Evolutionary conservation across 1,140 invertebrate genomes (phyloP).

Genomic region (Apocrypta bakeri): DNA sequence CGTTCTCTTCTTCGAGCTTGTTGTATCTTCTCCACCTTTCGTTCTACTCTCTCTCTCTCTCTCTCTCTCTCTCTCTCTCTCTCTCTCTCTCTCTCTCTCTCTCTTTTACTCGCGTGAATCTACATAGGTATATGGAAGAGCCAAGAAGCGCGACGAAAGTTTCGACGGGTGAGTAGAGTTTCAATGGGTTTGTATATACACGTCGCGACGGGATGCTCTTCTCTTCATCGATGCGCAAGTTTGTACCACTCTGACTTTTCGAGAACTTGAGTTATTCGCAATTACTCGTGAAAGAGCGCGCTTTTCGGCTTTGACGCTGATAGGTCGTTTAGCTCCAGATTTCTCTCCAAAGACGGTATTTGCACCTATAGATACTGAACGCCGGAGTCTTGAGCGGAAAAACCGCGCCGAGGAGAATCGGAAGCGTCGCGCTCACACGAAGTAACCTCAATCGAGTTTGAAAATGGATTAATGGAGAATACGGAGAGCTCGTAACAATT

Average conservation of each 20-base stretch:
- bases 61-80: slow-evolving; percentile 19
- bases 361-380: too few species aligned
- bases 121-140: neutral
- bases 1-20: neutral
- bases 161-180: slow-evolving; percentile 29
- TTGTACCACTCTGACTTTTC: neutral
- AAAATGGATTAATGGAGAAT: neutral
- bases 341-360: too few species aligned
- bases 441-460: too few species aligned
- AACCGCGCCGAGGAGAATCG: too few species aligned
- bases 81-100: neutral
- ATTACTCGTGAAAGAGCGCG: neutral
- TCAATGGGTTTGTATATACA: slow-evolving; percentile 42
- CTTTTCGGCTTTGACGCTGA: neutral
- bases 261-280: slow-evolving; percentile 27
- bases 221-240: neutral
- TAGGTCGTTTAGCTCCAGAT: too few species aligned
- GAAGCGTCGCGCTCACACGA: too few species aligned
- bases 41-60: neutral
- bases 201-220: neutral
- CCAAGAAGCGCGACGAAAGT: slow-evolving; percentile 26
- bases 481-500: slow-evolving; percentile 27
- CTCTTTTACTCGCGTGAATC: neutral
- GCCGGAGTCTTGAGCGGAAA: too few species aligned
- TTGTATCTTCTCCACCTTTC: neutral